These are phyloP conservation scores for Meta bourneti DNA, from an alignment of 2,888 invertebrate species.

Conservation along the genomic window DNA sequence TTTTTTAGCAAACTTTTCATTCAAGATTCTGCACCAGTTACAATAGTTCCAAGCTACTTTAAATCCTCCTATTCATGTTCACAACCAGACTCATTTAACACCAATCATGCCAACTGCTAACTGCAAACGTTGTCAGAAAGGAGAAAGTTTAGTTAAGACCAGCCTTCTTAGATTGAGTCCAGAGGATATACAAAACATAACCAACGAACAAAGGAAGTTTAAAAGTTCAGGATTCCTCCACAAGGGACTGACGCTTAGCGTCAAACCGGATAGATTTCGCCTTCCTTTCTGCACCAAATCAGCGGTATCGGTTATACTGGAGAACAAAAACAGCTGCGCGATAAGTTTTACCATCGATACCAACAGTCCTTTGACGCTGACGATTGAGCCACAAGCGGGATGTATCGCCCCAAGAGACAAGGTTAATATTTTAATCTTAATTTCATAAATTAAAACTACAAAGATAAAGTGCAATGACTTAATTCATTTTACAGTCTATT, in stretches of 20 bases:
- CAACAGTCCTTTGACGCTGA: not conserved
- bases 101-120: too few species aligned
- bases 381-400: not conserved
- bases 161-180: not conserved
- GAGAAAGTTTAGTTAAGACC: too few species aligned
- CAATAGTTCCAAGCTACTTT: too few species aligned
- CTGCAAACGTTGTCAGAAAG: too few species aligned
- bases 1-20: too few species aligned
- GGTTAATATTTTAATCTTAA: not conserved
- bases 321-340: constrained; percentile 14
- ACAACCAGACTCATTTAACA: too few species aligned
- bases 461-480: too few species aligned
- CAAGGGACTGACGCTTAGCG: not conserved
- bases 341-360: constrained; percentile 6
- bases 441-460: too few species aligned
- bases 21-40: too few species aligned
- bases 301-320: not conserved
- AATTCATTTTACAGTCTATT: too few species aligned
- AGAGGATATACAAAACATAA: not conserved
- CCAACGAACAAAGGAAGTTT: not conserved
- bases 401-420: not conserved
- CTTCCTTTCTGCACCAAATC: not conserved
- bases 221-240: not conserved
- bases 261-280: constrained; percentile 13
- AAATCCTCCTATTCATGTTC: too few species aligned